Evolutionary conservation across 2,113 vertebrate species (phyloP), one percentile per base, ranked within the genome.

Genomic region (Gallinago undulata): DNA sequence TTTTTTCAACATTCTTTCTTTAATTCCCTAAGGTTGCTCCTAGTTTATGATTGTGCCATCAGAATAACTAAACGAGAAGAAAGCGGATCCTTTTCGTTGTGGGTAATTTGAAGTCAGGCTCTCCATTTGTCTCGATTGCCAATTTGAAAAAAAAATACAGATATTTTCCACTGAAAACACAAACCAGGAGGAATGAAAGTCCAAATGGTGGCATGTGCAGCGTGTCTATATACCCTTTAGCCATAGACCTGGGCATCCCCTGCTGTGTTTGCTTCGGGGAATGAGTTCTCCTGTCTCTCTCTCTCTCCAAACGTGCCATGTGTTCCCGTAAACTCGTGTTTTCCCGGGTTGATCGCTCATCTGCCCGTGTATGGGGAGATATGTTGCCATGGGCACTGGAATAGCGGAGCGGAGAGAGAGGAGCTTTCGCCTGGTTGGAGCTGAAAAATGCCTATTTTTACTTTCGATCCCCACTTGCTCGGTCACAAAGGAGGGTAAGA

Each of bases 331-430:
- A 87, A 56, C 35, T 43, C 35, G 74, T 72, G 59, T 74, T 85
- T 90, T 74, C 79, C 79, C 31, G 18, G 72, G 68, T 93, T 93
- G 94, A 83, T 93, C 69, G 12, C 84, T 82, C 37, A 89, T 82
- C 68, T 93, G 62, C 56, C 41, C 66, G 3, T 82, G 69, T 62
- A 50, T 81, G 21, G 30, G 87, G 89, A 94, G 94, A 93, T 90
- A 80, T 82, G 92, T 96, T 96, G 96, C 91, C 86, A 92, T 95
- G 92, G 96, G 89, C 92, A 93, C 92, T 89, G 86, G 70, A 82
- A 59, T 21, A 82, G 90, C 80, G 89, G 84, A 94, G 63, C 57
- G 66, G 39, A 39, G n/a, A 77, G 79, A 89, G 83, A 95, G 87
- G 94, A 92, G 90, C 39, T 94, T 80, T 80, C 1, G 30, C 66